Conservation (phyloP, 2,888 invertebrate genomes). For the Sinohyriopsis cumingii region DNA sequence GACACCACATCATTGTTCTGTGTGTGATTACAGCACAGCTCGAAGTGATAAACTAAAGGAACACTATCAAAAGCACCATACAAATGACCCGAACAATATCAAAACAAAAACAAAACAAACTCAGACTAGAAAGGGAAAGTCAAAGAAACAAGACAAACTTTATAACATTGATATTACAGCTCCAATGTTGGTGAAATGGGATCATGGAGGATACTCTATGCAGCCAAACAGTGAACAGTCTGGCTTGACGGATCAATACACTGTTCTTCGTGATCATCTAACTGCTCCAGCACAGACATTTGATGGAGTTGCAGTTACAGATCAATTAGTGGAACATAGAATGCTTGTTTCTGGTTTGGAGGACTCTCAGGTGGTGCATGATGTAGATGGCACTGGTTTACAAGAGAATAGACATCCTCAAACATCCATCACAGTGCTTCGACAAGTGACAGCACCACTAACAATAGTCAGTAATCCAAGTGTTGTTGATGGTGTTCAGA, state of each 20-base stretch:
- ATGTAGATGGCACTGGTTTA: no score
- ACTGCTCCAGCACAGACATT: conserved; percentile 1
- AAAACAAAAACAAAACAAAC: conserved; percentile 16
- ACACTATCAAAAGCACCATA: conserved; percentile 74
- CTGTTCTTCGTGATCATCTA: conserved; percentile 28
- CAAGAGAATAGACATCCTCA: no score
- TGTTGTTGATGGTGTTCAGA: conserved; percentile 13
- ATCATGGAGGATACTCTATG: conserved; percentile 41
- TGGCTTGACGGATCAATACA: conserved; percentile 18
- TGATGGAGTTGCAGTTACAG: no score
- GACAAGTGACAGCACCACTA: conserved; percentile 8
- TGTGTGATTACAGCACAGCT: conserved; percentile 80
- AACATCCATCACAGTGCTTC: no score
- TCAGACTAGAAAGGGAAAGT: conserved; percentile 11
- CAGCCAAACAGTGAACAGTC: conserved; percentile 10
- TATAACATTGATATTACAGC: conserved; percentile 12
- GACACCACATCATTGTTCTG: conserved; percentile 78
- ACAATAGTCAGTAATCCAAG: conserved; percentile 17
- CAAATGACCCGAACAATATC: conserved; percentile 26
- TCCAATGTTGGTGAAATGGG: conserved; percentile 34
- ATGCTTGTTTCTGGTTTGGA: no score
- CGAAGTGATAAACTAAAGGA: conserved; percentile 80
- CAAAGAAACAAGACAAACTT: conserved; percentile 4
- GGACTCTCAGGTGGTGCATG: no score
- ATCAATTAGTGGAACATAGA: no score